Conservation (phyloP, 1,140 invertebrate genomes). For the Melitaea cinxia region DNA sequence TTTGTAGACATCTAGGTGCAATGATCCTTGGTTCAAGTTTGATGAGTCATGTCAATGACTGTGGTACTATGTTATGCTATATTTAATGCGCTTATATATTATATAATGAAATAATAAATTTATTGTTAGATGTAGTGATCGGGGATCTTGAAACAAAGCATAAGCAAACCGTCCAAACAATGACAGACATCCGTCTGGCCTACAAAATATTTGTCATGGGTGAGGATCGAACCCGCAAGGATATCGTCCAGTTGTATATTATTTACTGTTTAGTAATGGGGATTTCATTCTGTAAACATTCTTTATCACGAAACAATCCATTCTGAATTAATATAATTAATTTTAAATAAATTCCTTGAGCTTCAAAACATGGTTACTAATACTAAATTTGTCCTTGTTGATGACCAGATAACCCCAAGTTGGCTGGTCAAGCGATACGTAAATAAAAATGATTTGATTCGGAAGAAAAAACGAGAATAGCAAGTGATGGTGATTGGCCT, state of each 20-base stretch:
- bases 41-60: constrained; percentile 19
- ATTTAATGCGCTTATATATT: too few relatives aligned
- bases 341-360: not conserved
- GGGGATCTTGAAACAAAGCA: too few relatives aligned
- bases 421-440: constrained; percentile 65
- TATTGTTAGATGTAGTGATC: too few relatives aligned
- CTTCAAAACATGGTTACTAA: constrained; percentile 17
- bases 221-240: too few relatives aligned
- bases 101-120: too few relatives aligned
- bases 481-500: constrained; percentile 72
- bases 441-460: constrained; percentile 80
- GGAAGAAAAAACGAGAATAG: constrained; percentile 63
- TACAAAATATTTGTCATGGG: too few relatives aligned
- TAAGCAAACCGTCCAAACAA: too few relatives aligned
- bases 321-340: not conserved
- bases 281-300: too few relatives aligned
- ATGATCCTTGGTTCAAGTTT: constrained; percentile 24
- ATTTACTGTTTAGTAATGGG: too few relatives aligned
- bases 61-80: too few relatives aligned
- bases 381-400: constrained; percentile 57
- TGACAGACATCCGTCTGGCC: too few relatives aligned
- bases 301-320: not conserved
- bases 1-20: constrained; percentile 29
- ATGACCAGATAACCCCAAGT: constrained; percentile 67
- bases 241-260: too few relatives aligned